Evolutionary conservation across 1,140 invertebrate genomes (phyloP), one percentile per base, ranked within the genome.

Genomic region (Holotrichia oblita): DNA sequence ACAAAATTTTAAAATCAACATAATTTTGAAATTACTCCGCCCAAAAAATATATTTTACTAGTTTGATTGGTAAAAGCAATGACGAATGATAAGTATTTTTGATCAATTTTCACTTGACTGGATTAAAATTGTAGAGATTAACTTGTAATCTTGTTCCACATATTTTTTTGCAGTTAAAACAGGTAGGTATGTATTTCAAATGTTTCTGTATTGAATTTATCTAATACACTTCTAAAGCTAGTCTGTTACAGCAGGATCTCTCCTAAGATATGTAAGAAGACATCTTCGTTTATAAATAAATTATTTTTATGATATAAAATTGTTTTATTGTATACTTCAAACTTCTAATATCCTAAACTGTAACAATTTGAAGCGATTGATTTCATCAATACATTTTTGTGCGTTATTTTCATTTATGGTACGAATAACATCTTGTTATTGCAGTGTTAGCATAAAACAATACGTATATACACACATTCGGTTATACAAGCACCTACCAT

Each of bases 101-200:
- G 7, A 48, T 48, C 12, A 48, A 48, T 48, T 14, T 12, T n/a
- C 44, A 48, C 8, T 48, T 27, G n/a, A 64, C 4, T 22, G 6
- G 22, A 64, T 27, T 64, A 64, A 24, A 64, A 17, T 64, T 64
- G 17, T 17, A 48, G 44, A 12, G 17, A 6, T 64, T 17, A 64
- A 64, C 9, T 64, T 6, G 10, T 64, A 64, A 7, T n/a, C n/a
- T 22, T 64, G 44, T 48, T 48, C 3, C 12, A 48, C n/a, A 48
- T 64, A 20, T 8, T 64, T 3, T 64, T 27, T 64, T 64, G 17
- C 61, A 64, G 61, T 0, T 64, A 8, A 64, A 20, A 20, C 61
- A 64, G 61, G 61, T 64, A 64, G 61, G 61, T 64, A n/a, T n/a
- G n/a, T n/a, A 64, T 64, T 64, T 64, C n/a, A 27, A 64, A 27